These are phyloP conservation scores for Mesocentrotus franciscanus DNA, from an alignment of 53 echinoderm and acorn worm species.

Conservation along the genomic window DNA sequence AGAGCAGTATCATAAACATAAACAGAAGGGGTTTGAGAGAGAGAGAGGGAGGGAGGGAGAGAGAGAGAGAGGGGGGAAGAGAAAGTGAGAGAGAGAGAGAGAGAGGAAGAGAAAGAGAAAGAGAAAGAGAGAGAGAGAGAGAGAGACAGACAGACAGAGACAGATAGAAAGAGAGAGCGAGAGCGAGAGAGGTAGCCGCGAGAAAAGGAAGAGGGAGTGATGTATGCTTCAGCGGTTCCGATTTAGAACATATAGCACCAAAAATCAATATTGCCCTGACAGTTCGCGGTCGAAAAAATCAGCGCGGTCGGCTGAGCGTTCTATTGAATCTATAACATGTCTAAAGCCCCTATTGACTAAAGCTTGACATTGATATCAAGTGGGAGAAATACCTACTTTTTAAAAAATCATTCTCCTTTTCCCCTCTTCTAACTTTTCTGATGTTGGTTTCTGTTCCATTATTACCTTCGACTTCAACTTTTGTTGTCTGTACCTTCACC, in stretches of 20 bases:
- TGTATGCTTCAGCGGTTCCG: not conserved
- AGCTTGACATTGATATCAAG: not conserved
- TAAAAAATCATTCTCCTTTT: not conserved
- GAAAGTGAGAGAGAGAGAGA: not conserved
- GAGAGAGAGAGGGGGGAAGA: not conserved
- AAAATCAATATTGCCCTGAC: not conserved
- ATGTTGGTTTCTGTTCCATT: not conserved
- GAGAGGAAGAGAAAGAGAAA: not conserved
- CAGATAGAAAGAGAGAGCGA: not conserved
- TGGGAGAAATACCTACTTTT: not conserved
- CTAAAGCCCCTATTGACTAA: not conserved
- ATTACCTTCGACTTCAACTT: too few relatives aligned
- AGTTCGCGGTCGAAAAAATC: conserved; percentile 7
- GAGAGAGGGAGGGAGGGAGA: not conserved
- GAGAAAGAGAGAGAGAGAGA: not conserved
- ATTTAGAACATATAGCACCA: not conserved
- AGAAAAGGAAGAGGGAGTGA: not conserved
- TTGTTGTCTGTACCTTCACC: too few relatives aligned
- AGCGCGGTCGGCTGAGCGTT: not conserved
- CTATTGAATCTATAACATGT: not conserved
- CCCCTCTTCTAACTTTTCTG: not conserved
- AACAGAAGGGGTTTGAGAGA: too few relatives aligned
- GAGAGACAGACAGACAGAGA: conserved; percentile 31
- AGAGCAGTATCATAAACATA: not conserved
- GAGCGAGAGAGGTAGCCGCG: not conserved